These are phyloP conservation scores for Prostheceraeus crozeri DNA, from an alignment of 2,888 invertebrate species.

Conservation along the genomic window DNA sequence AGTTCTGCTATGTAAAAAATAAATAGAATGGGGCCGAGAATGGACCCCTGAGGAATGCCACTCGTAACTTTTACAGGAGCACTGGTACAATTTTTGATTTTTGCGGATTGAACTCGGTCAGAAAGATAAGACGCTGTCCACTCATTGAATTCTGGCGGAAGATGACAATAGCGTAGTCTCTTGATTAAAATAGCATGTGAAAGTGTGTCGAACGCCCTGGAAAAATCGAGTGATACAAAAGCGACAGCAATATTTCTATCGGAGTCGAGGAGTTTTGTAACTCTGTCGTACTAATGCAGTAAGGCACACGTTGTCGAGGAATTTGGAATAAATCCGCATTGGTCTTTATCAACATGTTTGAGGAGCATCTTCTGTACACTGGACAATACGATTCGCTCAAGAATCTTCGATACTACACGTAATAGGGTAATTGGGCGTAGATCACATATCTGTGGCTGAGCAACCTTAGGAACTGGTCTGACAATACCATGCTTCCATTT, in stretches of 20 bases:
- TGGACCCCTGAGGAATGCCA: constrained; percentile 12
- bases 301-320: constrained; percentile 26
- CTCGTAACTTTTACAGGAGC: not conserved
- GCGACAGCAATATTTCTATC: not conserved
- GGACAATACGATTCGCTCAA: constrained; percentile 9
- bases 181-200: not conserved
- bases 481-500: constrained; percentile 18
- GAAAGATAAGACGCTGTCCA: not conserved
- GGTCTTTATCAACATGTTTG: constrained; percentile 7
- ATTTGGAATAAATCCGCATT: constrained; percentile 11
- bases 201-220: constrained; percentile 7
- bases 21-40: constrained; percentile 12
- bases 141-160: constrained; percentile 1
- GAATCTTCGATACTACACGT: not conserved
- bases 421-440: constrained; percentile 18
- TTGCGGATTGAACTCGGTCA: not conserved
- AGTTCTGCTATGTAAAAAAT: constrained; percentile 7
- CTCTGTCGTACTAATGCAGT: not conserved
- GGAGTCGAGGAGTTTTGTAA: not conserved
- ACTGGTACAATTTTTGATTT: not conserved
- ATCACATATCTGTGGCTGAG: not conserved
- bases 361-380: constrained; percentile 14
- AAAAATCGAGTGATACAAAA: constrained; percentile 9
- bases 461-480: constrained; percentile 6
- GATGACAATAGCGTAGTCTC: not conserved